Evolutionary conservation across 2,113 vertebrate species (phyloP).

Genomic region (Oryzias javanicus): DNA sequence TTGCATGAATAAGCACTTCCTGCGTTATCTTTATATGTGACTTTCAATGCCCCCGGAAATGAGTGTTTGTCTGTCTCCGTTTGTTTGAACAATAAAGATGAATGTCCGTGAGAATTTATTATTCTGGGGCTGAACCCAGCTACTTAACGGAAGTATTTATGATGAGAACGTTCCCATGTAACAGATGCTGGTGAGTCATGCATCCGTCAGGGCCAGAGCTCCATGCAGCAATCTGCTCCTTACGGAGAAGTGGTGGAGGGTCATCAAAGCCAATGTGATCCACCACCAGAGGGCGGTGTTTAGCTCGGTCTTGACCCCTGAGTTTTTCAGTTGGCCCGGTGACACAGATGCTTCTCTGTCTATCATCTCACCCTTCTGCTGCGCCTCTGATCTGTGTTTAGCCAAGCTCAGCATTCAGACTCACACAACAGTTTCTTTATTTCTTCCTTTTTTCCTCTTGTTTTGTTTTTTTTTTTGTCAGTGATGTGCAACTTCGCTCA

Average conservation of each 20-base stretch:
- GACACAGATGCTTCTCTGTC: slow-evolving; percentile 6
- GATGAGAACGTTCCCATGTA: slow-evolving; percentile 12
- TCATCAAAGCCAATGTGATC: slow-evolving; percentile 37
- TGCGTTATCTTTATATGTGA: slow-evolving; percentile 6
- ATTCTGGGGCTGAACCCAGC: not conserved
- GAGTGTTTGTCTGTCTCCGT: slow-evolving; percentile 24
- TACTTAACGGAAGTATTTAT: not conserved
- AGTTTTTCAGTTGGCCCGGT: slow-evolving; percentile 12
- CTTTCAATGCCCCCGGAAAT: slow-evolving; percentile 14
- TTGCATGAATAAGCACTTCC: no score
- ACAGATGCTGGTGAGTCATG: slow-evolving; percentile 13
- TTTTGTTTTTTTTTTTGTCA: not conserved
- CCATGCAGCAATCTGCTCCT: slow-evolving; percentile 2
- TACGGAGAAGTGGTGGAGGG: slow-evolving; percentile 15
- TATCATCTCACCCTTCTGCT: slow-evolving; percentile 7
- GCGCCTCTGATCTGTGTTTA: slow-evolving; percentile 7
- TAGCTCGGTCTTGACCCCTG: slow-evolving; percentile 54
- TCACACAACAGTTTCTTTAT: not conserved
- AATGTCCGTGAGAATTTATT: slow-evolving; percentile 2
- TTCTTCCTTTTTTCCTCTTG: no score
- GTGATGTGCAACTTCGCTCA: slow-evolving; percentile 10
- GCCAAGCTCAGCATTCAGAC: not conserved
- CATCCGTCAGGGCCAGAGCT: not conserved
- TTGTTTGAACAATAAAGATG: slow-evolving; percentile 15
- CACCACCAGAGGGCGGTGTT: slow-evolving; percentile 72